Conservation (phyloP, 2,888 invertebrate genomes). For the Esperia sulphurella region DNA sequence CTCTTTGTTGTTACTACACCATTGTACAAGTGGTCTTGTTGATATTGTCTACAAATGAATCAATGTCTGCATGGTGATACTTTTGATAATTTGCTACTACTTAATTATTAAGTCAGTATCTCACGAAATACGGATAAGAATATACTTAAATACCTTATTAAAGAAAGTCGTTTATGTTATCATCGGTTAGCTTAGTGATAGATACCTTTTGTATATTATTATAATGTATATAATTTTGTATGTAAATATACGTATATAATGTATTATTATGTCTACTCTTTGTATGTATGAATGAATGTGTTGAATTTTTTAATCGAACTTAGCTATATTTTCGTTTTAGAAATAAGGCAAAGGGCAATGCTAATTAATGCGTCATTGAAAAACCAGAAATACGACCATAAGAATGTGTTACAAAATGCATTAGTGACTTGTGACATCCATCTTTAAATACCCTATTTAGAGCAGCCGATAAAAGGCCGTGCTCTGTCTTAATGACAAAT, state of each 20-base stretch:
- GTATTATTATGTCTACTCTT: neutral
- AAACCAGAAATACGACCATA: constrained; percentile 19
- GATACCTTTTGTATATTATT: no score
- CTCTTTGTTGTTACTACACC: neutral
- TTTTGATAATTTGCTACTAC: neutral
- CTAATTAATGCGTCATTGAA: constrained; percentile 10
- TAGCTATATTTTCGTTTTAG: neutral
- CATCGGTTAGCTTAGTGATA: neutral
- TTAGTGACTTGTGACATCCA: constrained; percentile 45
- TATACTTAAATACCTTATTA: neutral
- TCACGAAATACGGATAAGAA: neutral
- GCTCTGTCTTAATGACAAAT: constrained; percentile 52
- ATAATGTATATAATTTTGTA: no score
- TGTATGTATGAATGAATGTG: neutral
- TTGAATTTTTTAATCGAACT: neutral
- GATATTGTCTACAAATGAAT: no score
- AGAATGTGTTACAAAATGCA: constrained; percentile 38
- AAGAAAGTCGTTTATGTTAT: neutral
- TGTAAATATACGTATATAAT: no score
- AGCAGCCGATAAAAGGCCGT: constrained; percentile 45
- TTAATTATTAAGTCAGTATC: neutral
- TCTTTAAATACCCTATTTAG: constrained; percentile 52
- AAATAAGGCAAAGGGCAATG: neutral
- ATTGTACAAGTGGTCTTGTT: no score
- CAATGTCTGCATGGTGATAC: neutral